Conservation (phyloP, 1,140 invertebrate genomes). For the Papilio polyxenes region DNA sequence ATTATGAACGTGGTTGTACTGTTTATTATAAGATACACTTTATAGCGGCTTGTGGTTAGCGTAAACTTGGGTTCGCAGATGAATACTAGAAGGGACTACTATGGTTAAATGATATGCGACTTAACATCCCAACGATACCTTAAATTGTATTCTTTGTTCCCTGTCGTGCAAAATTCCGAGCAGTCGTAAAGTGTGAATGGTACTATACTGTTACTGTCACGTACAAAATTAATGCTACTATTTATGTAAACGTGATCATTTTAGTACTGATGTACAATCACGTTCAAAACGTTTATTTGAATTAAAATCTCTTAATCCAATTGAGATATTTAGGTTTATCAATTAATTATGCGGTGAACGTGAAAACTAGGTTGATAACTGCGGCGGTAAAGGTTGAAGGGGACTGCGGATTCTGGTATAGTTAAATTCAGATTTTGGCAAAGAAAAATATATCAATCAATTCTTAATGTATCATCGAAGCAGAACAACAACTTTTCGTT, state of each 20-base stretch:
- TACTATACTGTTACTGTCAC: background rate
- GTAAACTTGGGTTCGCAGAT: background rate
- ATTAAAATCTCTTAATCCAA: background rate
- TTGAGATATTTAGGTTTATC: background rate
- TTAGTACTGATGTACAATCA: background rate
- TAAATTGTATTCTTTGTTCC: background rate
- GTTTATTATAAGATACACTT: background rate
- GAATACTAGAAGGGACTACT: too few species aligned
- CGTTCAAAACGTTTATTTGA: background rate
- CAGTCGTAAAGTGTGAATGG: background rate
- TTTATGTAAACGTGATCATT: background rate
- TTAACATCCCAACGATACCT: background rate
- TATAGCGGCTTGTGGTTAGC: background rate
- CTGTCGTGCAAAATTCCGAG: background rate
- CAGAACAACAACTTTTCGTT: too few species aligned
- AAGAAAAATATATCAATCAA: background rate
- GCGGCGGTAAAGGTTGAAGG: background rate
- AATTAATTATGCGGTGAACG: background rate
- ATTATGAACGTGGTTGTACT: background rate
- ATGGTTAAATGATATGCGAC: too few species aligned
- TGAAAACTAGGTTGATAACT: constrained; percentile 19
- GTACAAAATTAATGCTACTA: background rate
- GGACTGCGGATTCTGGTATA: background rate
- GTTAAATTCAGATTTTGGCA: background rate
- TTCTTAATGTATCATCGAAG: background rate